Conservation (phyloP, 1,140 invertebrate genomes). For the Samia ricini region DNA sequence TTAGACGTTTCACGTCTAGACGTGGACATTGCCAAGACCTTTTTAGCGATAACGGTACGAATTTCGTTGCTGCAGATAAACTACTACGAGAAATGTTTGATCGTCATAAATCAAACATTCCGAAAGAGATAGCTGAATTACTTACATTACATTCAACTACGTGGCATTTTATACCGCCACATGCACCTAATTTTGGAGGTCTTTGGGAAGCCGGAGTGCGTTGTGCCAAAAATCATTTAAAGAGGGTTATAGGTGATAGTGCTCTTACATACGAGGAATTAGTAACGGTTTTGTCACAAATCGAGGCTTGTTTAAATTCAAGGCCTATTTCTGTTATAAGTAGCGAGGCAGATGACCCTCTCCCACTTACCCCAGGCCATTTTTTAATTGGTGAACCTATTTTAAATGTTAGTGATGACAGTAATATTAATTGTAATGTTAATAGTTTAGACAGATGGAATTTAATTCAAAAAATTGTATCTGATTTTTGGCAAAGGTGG, state of each 20-base stretch:
- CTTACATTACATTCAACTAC: not conserved
- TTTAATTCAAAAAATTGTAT: not conserved
- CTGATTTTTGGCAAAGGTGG: slow-evolving; percentile 5
- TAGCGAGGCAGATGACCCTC: not conserved
- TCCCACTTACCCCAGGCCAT: not conserved
- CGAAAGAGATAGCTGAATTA: not conserved
- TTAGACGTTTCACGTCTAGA: not conserved
- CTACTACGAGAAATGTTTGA: not conserved
- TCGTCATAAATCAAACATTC: not conserved
- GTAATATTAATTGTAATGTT: not conserved
- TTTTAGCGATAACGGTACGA: not conserved
- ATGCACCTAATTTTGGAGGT: slow-evolving; percentile 3
- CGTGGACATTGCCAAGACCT: not conserved
- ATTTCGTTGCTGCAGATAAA: not conserved
- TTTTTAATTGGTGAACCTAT: slow-evolving; percentile 2
- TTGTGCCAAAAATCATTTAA: not conserved
- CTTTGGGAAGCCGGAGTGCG: slow-evolving; percentile 2
- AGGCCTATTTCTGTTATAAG: not conserved
- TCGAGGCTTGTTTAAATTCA: slow-evolving; percentile 2
- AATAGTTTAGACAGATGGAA: not conserved
- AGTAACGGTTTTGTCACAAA: not conserved
- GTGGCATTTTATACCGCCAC: slow-evolving; percentile 6
- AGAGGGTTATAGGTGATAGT: not conserved
- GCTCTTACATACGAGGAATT: slow-evolving; percentile 1
- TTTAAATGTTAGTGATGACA: not conserved